phyloP scores from a whole-genome alignment of 2,113 vertebrate genomes.

The Colossoma macropomum region DNA sequence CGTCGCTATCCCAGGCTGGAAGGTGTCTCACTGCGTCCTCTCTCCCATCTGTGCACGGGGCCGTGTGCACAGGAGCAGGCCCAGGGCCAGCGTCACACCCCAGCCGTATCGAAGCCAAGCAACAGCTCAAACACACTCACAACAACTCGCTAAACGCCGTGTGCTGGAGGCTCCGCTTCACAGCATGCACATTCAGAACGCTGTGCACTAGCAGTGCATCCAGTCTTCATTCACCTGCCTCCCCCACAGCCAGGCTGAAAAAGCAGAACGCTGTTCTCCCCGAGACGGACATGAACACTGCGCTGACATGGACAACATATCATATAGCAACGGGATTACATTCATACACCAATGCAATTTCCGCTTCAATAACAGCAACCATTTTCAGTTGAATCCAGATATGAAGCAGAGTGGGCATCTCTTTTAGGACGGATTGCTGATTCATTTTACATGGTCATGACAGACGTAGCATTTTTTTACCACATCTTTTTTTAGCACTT shows the following conservation, averaged over 20 bases:
- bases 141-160: background rate
- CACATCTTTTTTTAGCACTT: no score
- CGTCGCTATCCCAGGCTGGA: conserved; percentile 41
- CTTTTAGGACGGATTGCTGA: background rate
- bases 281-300: background rate
- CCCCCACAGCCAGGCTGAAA: background rate
- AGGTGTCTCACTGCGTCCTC: conserved; percentile 35
- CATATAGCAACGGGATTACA: background rate
- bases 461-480: no score
- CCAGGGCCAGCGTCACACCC: conserved; percentile 38
- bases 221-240: background rate
- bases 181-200: conserved; percentile 10
- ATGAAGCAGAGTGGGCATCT: background rate
- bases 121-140: conserved; percentile 1
- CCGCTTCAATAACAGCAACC: background rate
- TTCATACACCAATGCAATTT: background rate
- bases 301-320: background rate
- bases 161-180: conserved; percentile 6
- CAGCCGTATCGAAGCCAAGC: background rate
- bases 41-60: conserved; percentile 33
- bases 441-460: background rate
- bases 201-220: background rate
- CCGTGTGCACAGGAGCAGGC: conserved; percentile 17
- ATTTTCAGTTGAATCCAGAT: no score
- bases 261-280: background rate